These are phyloP conservation scores for Aleiodes leptofemur DNA, from an alignment of 2,888 invertebrate species.

Conservation along the genomic window DNA sequence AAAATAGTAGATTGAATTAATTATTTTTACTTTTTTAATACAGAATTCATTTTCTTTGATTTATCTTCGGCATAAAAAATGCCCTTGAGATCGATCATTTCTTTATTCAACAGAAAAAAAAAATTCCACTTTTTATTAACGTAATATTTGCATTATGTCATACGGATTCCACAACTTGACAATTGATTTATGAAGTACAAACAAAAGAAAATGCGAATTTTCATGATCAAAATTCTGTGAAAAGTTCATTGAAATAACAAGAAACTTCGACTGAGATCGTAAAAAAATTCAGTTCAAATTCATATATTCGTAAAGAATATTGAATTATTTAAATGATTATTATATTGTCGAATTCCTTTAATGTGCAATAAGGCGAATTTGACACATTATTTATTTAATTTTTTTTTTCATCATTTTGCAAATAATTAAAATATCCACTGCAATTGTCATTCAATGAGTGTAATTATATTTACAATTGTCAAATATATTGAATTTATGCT, in stretches of 20 bases:
- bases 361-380: constrained; percentile 48
- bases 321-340: constrained; percentile 33
- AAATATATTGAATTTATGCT: constrained; percentile 45
- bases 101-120: too few species aligned
- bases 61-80: too few species aligned
- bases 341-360: constrained; percentile 28
- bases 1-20: too few species aligned
- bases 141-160: not conserved
- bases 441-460: constrained; percentile 44
- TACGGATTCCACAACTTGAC: constrained; percentile 8
- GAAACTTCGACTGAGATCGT: not conserved
- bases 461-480: constrained; percentile 54
- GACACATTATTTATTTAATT: constrained; percentile 36
- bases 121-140: not conserved
- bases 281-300: not conserved
- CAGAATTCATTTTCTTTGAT: too few species aligned
- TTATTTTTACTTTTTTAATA: too few species aligned
- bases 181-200: constrained; percentile 2
- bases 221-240: not conserved
- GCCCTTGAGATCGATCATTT: too few species aligned
- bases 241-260: not conserved
- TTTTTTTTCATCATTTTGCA: constrained; percentile 31
- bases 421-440: constrained; percentile 46
- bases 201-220: not conserved
- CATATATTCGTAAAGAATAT: constrained; percentile 3